Conservation (phyloP, 2,888 invertebrate species). For the Idaea biselata region DNA sequence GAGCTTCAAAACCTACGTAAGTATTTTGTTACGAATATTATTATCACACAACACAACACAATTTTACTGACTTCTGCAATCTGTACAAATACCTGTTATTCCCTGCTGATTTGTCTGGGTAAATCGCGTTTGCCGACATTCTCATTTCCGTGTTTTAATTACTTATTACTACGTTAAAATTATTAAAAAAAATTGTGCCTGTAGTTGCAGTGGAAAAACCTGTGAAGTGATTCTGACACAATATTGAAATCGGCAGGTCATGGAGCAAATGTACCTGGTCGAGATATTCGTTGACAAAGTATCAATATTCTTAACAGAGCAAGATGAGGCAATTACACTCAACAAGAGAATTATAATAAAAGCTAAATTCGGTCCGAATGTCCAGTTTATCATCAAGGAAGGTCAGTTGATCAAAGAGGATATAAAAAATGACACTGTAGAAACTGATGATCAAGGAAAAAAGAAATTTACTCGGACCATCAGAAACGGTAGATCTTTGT, state of each 20-base stretch:
- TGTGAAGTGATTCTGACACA: constrained; percentile 56
- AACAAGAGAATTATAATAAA: constrained; percentile 70
- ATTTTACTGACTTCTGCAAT: background rate
- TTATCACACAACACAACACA: background rate
- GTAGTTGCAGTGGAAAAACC: constrained; percentile 12
- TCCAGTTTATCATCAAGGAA: constrained; percentile 74
- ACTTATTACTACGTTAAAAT: too few relatives aligned
- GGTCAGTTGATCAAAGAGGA: constrained; percentile 59
- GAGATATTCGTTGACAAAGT: constrained; percentile 80
- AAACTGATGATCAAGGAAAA: constrained; percentile 52
- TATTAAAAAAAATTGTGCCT: background rate
- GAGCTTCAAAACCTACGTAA: constrained; percentile 43
- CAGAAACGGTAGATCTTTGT: constrained; percentile 76
- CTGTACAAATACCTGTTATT: background rate
- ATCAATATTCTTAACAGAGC: constrained; percentile 53
- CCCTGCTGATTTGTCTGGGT: background rate
- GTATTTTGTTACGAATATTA: constrained; percentile 31
- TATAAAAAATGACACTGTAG: constrained; percentile 53
- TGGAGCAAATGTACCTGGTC: constrained; percentile 80
- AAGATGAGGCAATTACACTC: constrained; percentile 49
- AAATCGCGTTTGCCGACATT: background rate
- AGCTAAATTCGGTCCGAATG: constrained; percentile 72
- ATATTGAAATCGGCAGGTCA: constrained; percentile 71
- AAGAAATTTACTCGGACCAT: constrained; percentile 62
- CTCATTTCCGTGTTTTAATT: too few relatives aligned